Conservation (phyloP, 2,888 invertebrate genomes). For the Pocota personata region DNA sequence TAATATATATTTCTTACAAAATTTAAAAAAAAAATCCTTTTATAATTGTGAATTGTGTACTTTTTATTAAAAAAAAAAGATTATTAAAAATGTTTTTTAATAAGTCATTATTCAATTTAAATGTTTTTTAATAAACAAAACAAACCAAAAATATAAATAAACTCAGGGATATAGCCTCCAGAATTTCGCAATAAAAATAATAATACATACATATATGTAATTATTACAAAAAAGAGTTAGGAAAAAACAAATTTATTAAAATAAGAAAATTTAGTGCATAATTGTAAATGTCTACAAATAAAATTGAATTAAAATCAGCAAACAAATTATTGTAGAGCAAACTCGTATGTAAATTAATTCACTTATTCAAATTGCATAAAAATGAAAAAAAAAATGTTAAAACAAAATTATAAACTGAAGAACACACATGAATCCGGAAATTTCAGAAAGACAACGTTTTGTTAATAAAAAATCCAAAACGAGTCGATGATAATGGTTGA, state of each 20-base stretch:
- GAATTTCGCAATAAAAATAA: conserved; percentile 76
- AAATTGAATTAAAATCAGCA: conserved; percentile 75
- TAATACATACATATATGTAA: conserved; percentile 47
- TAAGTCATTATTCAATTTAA: conserved; percentile 63
- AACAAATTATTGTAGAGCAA: conserved; percentile 31
- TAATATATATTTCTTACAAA: conserved; percentile 49
- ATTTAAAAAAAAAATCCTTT: conserved; percentile 20
- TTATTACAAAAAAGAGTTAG: conserved; percentile 74
- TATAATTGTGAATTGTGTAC: conserved; percentile 52
- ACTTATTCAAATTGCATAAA: conserved; percentile 69
- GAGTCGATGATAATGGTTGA: conserved; percentile 26
- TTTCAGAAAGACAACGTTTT: conserved; percentile 66
- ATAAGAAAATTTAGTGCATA: conserved; percentile 45
- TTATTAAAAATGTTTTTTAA: conserved; percentile 37
- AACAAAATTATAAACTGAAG: conserved; percentile 42
- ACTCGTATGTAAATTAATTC: conserved; percentile 70
- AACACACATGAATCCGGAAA: conserved; percentile 74
- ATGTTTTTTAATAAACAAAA: conserved; percentile 75
- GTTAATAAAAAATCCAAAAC: conserved; percentile 53
- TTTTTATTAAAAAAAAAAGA: conserved; percentile 42
- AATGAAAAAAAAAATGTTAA: conserved; percentile 36
- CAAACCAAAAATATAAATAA: conserved; percentile 81
- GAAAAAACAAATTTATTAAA: conserved; percentile 60
- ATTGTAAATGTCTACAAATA: conserved; percentile 30
- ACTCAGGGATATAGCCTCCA: conserved; percentile 83